Evolutionary conservation across 2,888 invertebrate species (phyloP), one percentile per base, ranked within the genome.

Genomic region (Alloscopus bannaensis): DNA sequence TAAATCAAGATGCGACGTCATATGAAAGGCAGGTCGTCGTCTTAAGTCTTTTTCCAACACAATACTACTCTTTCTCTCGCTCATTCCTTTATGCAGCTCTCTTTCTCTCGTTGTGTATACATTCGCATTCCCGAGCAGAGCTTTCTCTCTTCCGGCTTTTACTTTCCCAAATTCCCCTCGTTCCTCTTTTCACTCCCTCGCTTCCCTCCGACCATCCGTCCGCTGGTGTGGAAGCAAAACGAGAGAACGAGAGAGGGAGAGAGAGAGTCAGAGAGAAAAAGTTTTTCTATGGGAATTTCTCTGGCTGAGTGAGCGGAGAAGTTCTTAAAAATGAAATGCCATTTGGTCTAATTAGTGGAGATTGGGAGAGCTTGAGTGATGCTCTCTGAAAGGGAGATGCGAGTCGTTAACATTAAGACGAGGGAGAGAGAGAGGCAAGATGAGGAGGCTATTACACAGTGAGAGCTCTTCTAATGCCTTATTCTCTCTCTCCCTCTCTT

Each of bases 271-370:
- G 20, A 52, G 31, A 20, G 28, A 29, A 29, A 36, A 59, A 59
- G 26, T 59, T 59, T 36, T 24, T 42, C 42, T 16, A 64, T 42
- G 42, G 45, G 42, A 47, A 50, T 50, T 50, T 24, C 18, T 20
- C 36, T 45, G 64, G 20, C 22, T 28, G 26, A 50, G 29, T n/a
- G 70, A 31, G 62, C 62, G 62, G 26, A 71, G 26, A 62, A 62
- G 50, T 29, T 55, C 47, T 62, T 65, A 42, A 71, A 71, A 78
- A 78, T 78, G 78, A 78, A 78, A 78, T 78, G 78, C 65, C 71
- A 78, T 71, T 78, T 78, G 71, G 78, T 78, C 78, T 78, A 78
- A 78, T 78, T 78, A 78, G 78, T 71, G 66, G 70, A 71, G 71
- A 78, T 78, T 66, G 71, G 71, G 65, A 50, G 70, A 62, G 65